Evolutionary conservation across 2,888 invertebrate species (phyloP), one percentile per base, ranked within the genome.

Genomic region (Caenorhabditis virilis): DNA sequence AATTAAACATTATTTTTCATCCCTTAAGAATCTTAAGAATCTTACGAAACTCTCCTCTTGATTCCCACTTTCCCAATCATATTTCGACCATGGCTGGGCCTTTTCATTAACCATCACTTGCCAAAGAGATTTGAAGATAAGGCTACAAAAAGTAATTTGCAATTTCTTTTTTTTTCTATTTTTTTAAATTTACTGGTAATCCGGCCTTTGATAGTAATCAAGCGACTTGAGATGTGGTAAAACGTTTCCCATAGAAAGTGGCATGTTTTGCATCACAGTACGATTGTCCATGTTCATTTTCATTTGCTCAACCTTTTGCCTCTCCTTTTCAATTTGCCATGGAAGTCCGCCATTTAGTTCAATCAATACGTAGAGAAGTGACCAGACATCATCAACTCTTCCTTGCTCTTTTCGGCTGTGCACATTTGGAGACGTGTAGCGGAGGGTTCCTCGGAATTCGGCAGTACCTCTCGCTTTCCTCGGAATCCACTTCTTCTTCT

Each of bases 291-390:
- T 68, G 15, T 42, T n/a, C 30, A 66, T 43, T 51, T 78, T 78
- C 69, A 66, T 61, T 26, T 23, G 38, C 39, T 68, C 72, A 22
- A 72, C 64, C 23, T 59, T 52, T 5, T 47, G 58, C 16, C 72
- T 64, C n/a, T 75, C 74, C 43, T 58, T 47, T 11, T 53, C 66
- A 13, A 47, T 53, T 53, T 78, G 78, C 78, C 78, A 78, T 26
- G 78, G 78, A 26, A 78, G 72, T 0, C 76, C 77, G 48, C 76
- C 77, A 91, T 91, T 83, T 92, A 93, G 55, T 53, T 76, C 77
- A 52, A 79, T 79, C 42, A 69, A 46, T 36, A 69, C 67, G 59
- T 56, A 73, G 23, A 71, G 35, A 30, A 67, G 56, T 16, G 72
- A 65, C 65, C 66, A 69, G 2, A 72, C 38, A 27, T 72, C 69